Conservation (phyloP, 2,888 invertebrate genomes). For the Parnassius glacialis region DNA sequence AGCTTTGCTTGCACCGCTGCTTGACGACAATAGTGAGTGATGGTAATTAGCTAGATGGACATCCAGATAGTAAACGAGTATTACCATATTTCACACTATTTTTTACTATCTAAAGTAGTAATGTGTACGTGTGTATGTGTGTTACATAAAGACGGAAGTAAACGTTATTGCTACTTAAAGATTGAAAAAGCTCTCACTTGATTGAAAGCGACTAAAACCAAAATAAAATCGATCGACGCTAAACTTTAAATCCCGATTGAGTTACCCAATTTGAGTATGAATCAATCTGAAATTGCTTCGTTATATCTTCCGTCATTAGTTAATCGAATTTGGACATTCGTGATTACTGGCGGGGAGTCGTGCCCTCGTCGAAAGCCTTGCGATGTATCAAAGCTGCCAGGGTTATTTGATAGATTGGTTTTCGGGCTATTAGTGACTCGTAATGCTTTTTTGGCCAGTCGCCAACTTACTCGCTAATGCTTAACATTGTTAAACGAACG, state of each 20-base stretch:
- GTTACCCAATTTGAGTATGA: constrained; percentile 13
- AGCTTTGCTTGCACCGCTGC: no score
- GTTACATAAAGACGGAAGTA: no score
- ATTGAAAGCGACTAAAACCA: neutral
- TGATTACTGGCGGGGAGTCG: constrained; percentile 1
- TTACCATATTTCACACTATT: no score
- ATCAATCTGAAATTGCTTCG: constrained; percentile 13
- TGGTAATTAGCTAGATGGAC: no score
- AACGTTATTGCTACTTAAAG: no score
- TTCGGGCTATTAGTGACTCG: constrained; percentile 11
- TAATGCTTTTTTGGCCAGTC: constrained; percentile 16
- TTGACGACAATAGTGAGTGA: no score
- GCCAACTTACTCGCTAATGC: constrained; percentile 4
- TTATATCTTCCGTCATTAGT: constrained; percentile 12
- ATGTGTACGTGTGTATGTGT: no score
- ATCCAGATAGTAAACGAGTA: no score
- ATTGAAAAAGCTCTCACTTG: no score
- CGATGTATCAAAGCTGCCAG: constrained; percentile 8
- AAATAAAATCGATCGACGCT: neutral
- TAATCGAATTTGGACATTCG: constrained; percentile 12
- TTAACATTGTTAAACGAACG: constrained; percentile 11
- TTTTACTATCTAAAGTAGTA: no score
- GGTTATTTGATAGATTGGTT: constrained; percentile 18
- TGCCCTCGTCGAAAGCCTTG: neutral
- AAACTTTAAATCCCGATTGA: constrained; percentile 9